A percentile compares a stretch with the other conserved stretches of the same genome.
These are phyloP conservation scores for Lutjanus erythropterus DNA, from an alignment of 2,113 vertebrate genomes.

Conservation along the genomic window DNA sequence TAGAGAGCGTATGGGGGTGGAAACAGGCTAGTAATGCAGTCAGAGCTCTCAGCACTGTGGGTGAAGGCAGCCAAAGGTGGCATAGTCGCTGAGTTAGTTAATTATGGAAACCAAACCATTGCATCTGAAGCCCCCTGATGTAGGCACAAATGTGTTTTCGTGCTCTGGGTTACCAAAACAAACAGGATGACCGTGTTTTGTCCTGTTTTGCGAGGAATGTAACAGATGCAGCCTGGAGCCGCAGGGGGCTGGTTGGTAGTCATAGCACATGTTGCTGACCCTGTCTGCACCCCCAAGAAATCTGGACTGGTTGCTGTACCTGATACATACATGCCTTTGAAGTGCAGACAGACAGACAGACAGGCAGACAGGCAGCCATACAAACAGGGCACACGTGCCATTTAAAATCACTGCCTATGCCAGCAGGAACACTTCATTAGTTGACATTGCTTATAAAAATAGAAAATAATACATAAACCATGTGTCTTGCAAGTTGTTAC, in stretches of 20 bases:
- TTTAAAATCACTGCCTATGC: conserved; percentile 47
- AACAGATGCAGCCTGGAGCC: conserved; percentile 75
- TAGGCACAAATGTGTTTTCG: conserved; percentile 59
- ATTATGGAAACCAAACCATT: conserved; percentile 67
- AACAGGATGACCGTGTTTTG: conserved; percentile 65
- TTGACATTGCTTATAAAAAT: conserved; percentile 59
- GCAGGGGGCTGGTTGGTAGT: conserved; percentile 67
- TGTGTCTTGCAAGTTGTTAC: conserved; percentile 55
- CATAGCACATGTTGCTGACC: conserved; percentile 76
- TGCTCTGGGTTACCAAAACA: conserved; percentile 78
- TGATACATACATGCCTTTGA: conserved; percentile 64
- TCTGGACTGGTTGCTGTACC: conserved; percentile 45
- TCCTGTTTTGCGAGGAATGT: conserved; percentile 72
- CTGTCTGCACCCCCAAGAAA: conserved; percentile 70
- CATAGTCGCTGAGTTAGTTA: conserved; percentile 61
- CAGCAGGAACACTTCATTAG: conserved; percentile 64
- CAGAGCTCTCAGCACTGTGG: conserved; percentile 57
- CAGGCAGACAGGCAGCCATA: conserved; percentile 21
- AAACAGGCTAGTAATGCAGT: conserved; percentile 32
- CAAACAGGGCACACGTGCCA: conserved; percentile 25
- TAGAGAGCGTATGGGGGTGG: conserved; percentile 38
- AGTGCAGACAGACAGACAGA: conserved; percentile 50
- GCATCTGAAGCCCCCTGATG: conserved; percentile 61
- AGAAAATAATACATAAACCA: conserved; percentile 61
- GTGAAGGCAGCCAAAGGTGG: conserved; percentile 70